Base-by-base conservation (phyloP, 2,797 vertebrate genomes). In the Carduelis carduelis region DNA sequence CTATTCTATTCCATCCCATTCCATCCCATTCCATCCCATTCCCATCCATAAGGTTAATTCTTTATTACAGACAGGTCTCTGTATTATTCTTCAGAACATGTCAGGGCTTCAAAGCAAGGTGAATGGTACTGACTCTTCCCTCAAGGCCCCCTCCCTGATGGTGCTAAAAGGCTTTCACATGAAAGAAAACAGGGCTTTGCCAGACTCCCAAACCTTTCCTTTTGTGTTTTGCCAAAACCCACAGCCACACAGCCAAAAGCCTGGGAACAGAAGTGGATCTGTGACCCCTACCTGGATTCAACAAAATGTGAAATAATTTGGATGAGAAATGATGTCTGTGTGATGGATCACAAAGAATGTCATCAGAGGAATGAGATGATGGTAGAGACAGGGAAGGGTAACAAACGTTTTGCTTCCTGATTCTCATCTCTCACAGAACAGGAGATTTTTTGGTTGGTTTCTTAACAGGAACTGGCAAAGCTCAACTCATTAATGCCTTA, bases 131-230 rank as follows among this genome's bases (percentile, higher is more conserved):
- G 49, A 57, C 20, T 86, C 11, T 13, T 66, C 21, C 35, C 37
- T 74, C 1, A 1, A 77, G 11, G 2, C 15, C 16, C 23, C 10
- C 8, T 39, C 22, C 21, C n/a, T 28, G 60, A 1, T 3, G 7
- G 18, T 27, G 35, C 9, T 81, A 35, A 78, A 78, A 41, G n/a
- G 7, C 5, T 90, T 78, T 71, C 46, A 65, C 66, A 74, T 82
- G 52, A 93, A 91, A 93, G 66, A 37, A 56, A 65, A 24, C 1
- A 20, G 20, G n/a, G 4, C 15, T 81, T 83, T 80, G 32, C 74
- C 63, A 94, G 47, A 17, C 14, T 76, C 39, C 28, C 32, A 87
- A 6, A 3, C 4, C 26, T 81, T 61, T 60, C 50, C 46, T 92
- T 93, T 87, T 59, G 39, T 46, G 22, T 71, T 78, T 89, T 0